phyloP scores from a whole-genome alignment of 2,888 invertebrate species.

The Oasisia sp. region DNA sequence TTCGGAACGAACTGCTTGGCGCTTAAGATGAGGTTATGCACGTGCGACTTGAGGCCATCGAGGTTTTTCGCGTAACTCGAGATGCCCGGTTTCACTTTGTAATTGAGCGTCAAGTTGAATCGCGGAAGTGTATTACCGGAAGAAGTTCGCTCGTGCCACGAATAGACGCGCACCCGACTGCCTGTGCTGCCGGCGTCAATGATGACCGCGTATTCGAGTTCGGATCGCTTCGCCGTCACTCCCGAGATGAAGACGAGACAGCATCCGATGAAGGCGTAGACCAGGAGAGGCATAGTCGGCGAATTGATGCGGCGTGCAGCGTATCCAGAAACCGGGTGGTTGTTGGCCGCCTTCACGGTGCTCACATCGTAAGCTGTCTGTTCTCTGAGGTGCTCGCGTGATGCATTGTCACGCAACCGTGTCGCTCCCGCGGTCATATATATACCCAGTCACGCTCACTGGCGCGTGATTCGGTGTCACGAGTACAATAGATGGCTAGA shows the following conservation, averaged over 20 bases:
- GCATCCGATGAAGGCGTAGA: background rate
- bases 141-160: constrained; percentile 52
- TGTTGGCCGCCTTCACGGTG: background rate
- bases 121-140: constrained; percentile 24
- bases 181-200: constrained; percentile 70
- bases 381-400: background rate
- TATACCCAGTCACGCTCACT: background rate
- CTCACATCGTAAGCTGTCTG: background rate
- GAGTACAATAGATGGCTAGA: background rate
- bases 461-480: background rate
- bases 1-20: constrained; percentile 61
- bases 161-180: constrained; percentile 67
- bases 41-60: constrained; percentile 42
- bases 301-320: background rate
- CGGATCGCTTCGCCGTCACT: background rate
- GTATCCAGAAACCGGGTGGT: background rate
- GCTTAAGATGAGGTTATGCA: constrained; percentile 61
- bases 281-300: background rate
- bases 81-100: constrained; percentile 44
- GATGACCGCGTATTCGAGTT: constrained; percentile 64
- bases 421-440: background rate
- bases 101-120: constrained; percentile 43
- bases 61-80: constrained; percentile 41
- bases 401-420: background rate
- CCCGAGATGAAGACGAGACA: background rate